Evolutionary conservation across 2,888 invertebrate species (phyloP).

Genomic region (Drosophila sordidula): DNA sequence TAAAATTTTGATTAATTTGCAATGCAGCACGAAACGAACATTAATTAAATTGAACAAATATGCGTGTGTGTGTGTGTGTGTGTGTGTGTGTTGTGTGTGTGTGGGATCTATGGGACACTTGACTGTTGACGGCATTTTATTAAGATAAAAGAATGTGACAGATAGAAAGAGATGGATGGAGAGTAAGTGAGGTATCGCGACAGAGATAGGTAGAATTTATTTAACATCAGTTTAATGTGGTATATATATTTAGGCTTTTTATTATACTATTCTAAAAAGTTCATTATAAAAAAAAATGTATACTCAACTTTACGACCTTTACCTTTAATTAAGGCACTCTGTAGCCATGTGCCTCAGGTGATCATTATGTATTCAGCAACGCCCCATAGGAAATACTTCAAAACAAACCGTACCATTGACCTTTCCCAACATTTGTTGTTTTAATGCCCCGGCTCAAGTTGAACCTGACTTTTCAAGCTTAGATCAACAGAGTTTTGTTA

Average conservation of each 20-base stretch:
- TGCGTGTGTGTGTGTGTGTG: constrained; percentile 4
- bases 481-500: constrained; percentile 52
- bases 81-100: constrained; percentile 3
- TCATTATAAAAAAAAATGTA: not conserved
- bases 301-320: constrained; percentile 31
- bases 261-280: not conserved
- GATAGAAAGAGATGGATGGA: not conserved
- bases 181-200: too few species aligned
- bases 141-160: constrained; percentile 2
- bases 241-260: not conserved
- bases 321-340: constrained; percentile 24
- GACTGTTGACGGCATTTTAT: constrained; percentile 19
- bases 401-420: constrained; percentile 41
- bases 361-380: constrained; percentile 38
- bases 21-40: constrained; percentile 62
- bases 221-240: too few species aligned
- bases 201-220: not conserved
- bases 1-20: constrained; percentile 70
- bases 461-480: constrained; percentile 51
- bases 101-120: constrained; percentile 25
- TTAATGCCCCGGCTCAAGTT: constrained; percentile 24
- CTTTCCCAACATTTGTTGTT: constrained; percentile 42
- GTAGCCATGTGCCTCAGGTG: constrained; percentile 25
- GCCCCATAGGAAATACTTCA: constrained; percentile 37
- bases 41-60: constrained; percentile 56